Evolutionary conservation across 2,888 invertebrate genomes (phyloP).

Genomic region (Chloroclystis v-ata): DNA sequence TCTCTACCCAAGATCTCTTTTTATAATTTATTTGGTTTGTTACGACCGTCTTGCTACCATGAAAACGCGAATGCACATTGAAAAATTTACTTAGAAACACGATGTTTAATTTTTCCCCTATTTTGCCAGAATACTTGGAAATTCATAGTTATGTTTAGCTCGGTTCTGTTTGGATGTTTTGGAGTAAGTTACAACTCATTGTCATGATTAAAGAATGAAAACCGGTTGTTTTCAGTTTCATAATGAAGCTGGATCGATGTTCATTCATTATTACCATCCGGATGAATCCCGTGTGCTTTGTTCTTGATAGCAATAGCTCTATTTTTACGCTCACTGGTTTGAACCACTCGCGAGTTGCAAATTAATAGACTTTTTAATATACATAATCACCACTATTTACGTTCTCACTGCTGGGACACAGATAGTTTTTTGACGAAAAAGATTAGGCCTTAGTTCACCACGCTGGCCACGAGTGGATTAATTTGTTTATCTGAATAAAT

Average conservation of each 20-base stretch:
- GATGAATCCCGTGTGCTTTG: neutral
- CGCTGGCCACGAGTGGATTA: too few species aligned
- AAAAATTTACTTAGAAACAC: conserved; percentile 35
- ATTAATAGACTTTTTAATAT: too few species aligned
- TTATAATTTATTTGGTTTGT: conserved; percentile 75
- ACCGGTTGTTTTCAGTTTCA: conserved; percentile 9
- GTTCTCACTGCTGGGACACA: too few species aligned
- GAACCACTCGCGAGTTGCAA: too few species aligned
- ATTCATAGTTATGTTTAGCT: conserved; percentile 18
- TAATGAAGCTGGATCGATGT: neutral
- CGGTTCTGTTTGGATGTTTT: conserved; percentile 8
- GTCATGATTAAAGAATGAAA: conserved; percentile 14
- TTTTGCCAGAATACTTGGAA: conserved; percentile 14
- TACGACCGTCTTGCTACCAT: conserved; percentile 49
- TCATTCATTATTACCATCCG: conserved; percentile 7
- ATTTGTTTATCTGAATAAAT: too few species aligned
- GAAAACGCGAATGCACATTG: conserved; percentile 47
- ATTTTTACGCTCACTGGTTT: too few species aligned
- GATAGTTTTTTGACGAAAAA: too few species aligned
- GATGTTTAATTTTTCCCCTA: conserved; percentile 16
- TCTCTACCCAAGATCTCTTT: conserved; percentile 65
- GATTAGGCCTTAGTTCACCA: too few species aligned
- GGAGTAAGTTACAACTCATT: conserved; percentile 15
- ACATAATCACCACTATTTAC: too few species aligned
- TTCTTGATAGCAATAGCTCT: neutral